Conservation (phyloP, 1,140 invertebrate species). For the Rhopalosiphum padi region DNA sequence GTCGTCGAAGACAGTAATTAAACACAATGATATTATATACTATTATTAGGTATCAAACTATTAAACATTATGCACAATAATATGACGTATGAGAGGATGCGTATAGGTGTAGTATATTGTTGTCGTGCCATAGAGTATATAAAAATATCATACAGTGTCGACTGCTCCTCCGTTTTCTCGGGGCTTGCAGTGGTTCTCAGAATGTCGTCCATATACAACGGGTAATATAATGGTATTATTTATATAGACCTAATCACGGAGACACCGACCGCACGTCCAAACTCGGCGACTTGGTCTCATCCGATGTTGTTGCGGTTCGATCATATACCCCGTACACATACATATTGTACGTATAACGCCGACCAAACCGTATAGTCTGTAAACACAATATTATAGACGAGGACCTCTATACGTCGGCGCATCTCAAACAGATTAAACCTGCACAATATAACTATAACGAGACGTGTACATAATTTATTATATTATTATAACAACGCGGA, state of each 20-base stretch:
- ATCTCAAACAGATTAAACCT: conserved; percentile 6
- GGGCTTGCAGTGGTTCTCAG: background rate
- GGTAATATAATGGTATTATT: too few relatives aligned
- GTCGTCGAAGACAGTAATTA: conserved; percentile 1
- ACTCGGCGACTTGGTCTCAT: background rate
- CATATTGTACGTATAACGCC: background rate
- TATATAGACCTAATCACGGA: too few relatives aligned
- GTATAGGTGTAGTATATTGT: background rate
- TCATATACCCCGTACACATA: too few relatives aligned
- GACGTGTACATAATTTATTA: conserved; percentile 11
- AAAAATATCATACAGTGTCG: background rate
- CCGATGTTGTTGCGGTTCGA: background rate
- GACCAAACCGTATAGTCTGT: background rate
- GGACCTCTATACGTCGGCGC: background rate
- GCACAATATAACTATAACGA: background rate
- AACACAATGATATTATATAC: background rate
- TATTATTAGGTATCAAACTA: background rate
- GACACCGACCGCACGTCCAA: too few relatives aligned
- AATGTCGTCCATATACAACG: background rate
- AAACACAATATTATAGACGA: background rate
- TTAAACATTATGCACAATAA: background rate
- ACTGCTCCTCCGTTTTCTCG: background rate
- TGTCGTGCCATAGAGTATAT: too few relatives aligned
- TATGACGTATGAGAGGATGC: background rate
- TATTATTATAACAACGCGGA: background rate